Evolutionary conservation across 1,140 invertebrate genomes (phyloP).

Genomic region (Melipona quadrifasciata): DNA sequence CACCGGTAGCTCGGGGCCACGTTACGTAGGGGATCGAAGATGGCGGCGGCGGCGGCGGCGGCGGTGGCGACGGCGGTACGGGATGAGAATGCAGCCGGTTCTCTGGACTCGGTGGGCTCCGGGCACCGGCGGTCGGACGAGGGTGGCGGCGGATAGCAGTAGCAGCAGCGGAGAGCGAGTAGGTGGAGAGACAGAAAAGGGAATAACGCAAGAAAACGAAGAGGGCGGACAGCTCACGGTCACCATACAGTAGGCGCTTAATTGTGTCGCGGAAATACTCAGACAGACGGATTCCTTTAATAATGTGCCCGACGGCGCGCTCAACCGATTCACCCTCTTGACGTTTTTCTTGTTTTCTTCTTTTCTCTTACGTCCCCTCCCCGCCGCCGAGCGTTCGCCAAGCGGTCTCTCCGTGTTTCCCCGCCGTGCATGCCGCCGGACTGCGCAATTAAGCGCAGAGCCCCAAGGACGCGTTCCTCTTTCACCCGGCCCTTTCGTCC

Average conservation of each 20-base stretch:
- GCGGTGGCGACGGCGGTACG: conserved; percentile 1
- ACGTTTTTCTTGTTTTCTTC: conserved; percentile 41
- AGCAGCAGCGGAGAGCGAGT: neutral
- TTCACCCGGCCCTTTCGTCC: neutral
- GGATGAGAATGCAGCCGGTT: conserved; percentile 48
- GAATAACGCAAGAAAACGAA: conserved; percentile 37
- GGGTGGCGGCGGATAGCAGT: conserved; percentile 19
- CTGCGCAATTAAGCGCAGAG: conserved; percentile 18
- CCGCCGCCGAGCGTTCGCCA: neutral
- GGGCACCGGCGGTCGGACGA: conserved; percentile 24
- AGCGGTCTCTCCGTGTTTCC: neutral
- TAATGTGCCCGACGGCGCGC: conserved; percentile 68
- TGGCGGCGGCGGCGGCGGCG: conserved; percentile 14
- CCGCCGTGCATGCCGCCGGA: conserved; percentile 25
- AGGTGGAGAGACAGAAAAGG: conserved; percentile 28
- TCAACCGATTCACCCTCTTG: conserved; percentile 62
- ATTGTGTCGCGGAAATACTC: conserved; percentile 75
- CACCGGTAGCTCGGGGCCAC: conserved; percentile 47
- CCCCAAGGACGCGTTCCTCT: conserved; percentile 1
- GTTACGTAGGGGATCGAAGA: conserved; percentile 55
- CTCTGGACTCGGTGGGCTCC: conserved; percentile 18
- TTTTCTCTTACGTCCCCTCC: neutral
- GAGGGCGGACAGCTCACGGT: conserved; percentile 56
- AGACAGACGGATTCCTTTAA: conserved; percentile 75
- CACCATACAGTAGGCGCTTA: conserved; percentile 66